Evolutionary conservation across 2,888 invertebrate species (phyloP).

Genomic region (Chironomus riparius): DNA sequence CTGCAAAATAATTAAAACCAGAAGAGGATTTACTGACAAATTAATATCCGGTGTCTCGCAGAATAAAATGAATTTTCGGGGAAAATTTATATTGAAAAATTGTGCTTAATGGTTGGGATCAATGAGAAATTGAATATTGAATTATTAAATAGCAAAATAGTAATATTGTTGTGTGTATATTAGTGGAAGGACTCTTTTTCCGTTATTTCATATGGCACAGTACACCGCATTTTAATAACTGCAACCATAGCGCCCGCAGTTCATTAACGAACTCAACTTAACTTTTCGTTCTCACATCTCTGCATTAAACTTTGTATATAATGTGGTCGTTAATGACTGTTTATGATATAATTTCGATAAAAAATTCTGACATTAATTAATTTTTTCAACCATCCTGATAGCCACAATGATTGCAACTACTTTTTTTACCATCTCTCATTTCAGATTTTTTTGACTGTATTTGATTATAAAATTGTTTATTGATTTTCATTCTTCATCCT

Average conservation of each 20-base stretch:
- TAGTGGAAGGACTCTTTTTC: background rate
- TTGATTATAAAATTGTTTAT: background rate
- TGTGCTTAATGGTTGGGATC: background rate
- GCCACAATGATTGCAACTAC: background rate
- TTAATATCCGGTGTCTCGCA: too few species aligned
- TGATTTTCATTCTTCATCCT: too few species aligned
- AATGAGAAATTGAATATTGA: background rate
- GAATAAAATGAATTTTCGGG: too few species aligned
- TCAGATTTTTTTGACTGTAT: background rate
- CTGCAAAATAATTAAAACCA: too few species aligned
- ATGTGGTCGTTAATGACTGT: constrained; percentile 1
- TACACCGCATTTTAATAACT: constrained; percentile 3
- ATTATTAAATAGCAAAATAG: background rate
- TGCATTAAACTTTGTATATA: background rate
- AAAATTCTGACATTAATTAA: constrained; percentile 6
- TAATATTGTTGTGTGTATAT: too few species aligned
- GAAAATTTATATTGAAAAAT: background rate
- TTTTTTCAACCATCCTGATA: background rate
- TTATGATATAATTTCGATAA: background rate
- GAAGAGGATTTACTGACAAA: too few species aligned
- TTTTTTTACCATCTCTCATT: background rate
- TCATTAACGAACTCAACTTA: background rate
- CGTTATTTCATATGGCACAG: background rate
- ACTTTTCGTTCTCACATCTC: too few species aligned
- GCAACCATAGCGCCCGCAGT: background rate